Evolutionary conservation across 2,113 vertebrate species (phyloP).

Genomic region (Mus musculus): DNA sequence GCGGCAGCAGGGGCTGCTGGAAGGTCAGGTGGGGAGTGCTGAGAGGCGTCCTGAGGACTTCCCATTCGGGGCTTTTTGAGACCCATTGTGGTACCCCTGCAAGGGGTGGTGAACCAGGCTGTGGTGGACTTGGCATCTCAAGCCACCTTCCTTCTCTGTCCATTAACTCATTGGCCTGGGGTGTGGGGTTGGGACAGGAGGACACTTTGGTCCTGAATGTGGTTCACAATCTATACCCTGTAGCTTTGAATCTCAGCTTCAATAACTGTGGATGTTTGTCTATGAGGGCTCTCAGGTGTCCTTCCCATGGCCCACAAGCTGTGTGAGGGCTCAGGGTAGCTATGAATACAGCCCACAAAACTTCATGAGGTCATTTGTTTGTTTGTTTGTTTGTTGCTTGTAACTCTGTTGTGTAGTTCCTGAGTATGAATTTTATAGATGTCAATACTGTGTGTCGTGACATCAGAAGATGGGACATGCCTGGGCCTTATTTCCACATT

Average conservation of each 20-base stretch:
- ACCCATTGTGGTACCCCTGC: background rate
- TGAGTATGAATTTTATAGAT: background rate
- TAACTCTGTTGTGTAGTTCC: background rate
- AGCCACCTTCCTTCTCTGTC: background rate
- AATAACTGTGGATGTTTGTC: background rate
- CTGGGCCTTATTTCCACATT: background rate
- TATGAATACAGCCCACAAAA: background rate
- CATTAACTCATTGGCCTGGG: background rate
- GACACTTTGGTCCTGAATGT: background rate
- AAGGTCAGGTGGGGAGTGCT: background rate
- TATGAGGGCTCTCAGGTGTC: background rate
- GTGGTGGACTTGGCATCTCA: background rate
- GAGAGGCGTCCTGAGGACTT: background rate
- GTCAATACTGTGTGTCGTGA: background rate
- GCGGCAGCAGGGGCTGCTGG: background rate
- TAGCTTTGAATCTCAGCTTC: background rate
- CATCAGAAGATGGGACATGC: background rate
- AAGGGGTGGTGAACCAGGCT: background rate
- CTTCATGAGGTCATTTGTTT: background rate
- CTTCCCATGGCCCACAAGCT: background rate
- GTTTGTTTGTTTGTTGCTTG: background rate
- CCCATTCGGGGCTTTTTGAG: background rate
- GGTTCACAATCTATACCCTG: background rate
- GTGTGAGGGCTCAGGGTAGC: background rate
- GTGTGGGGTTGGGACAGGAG: background rate